These are phyloP conservation scores for Platycercus adscitus DNA, from an alignment of 2,113 vertebrate genomes.

Conservation along the genomic window DNA sequence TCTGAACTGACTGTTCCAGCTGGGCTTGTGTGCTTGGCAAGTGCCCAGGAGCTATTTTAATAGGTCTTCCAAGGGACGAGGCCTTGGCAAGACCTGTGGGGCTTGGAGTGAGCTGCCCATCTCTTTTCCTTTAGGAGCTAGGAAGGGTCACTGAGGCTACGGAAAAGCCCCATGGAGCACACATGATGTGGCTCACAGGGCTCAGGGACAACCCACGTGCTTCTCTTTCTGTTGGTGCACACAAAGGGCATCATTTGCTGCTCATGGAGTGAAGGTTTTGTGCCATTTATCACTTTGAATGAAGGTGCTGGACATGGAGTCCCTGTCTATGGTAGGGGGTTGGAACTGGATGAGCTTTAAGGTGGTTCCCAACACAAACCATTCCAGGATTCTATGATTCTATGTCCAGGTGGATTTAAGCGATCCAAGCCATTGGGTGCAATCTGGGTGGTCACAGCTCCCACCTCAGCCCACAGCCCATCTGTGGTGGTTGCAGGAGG, in stretches of 20 bases:
- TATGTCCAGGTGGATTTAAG: not conserved
- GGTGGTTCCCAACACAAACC: not conserved
- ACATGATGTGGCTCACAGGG: not conserved
- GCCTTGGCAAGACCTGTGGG: conserved; percentile 1
- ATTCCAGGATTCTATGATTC: not conserved
- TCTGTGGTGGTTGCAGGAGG: not conserved
- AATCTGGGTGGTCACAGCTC: not conserved
- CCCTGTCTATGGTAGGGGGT: not conserved
- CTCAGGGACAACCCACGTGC: not conserved
- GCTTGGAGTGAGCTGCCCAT: not conserved
- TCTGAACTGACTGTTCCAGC: conserved; percentile 17
- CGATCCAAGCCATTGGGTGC: not conserved
- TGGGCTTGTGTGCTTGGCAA: not conserved
- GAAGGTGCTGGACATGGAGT: not conserved
- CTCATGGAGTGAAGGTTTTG: not conserved
- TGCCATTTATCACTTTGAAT: not conserved
- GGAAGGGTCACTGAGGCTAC: fast-evolving
- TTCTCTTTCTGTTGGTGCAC: not conserved
- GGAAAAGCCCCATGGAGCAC: not conserved
- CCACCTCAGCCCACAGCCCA: not conserved
- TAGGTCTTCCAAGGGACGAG: not conserved
- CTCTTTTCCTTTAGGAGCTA: not conserved
- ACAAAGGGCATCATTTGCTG: fast-evolving
- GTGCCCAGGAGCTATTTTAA: conserved; percentile 31
- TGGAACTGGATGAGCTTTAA: not conserved